Evolutionary conservation across 2,113 vertebrate genomes (phyloP).

Genomic region (Mustela lutreola): DNA sequence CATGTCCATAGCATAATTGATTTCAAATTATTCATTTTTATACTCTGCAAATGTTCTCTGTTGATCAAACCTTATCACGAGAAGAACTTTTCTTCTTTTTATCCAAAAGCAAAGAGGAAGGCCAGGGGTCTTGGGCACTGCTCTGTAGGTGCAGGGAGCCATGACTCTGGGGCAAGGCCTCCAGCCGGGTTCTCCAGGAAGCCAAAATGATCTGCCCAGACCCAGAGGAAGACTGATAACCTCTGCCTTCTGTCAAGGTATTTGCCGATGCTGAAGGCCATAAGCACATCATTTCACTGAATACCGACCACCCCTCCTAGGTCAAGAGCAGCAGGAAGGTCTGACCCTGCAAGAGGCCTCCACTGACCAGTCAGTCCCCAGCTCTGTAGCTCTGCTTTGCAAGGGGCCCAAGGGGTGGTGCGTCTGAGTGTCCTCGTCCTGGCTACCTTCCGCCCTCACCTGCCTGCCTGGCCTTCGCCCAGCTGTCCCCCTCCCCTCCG

Average conservation of each 20-base stretch:
- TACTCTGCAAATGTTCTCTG: neutral
- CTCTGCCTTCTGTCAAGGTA: rapidly evolving
- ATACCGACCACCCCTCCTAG: rapidly evolving
- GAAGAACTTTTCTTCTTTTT: neutral
- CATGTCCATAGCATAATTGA: neutral
- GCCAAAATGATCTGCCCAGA: rapidly evolving
- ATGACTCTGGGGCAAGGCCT: rapidly evolving
- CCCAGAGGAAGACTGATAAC: rapidly evolving
- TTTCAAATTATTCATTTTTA: neutral
- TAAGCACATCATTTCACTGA: rapidly evolving
- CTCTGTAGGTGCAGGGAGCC: rapidly evolving
- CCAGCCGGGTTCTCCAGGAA: neutral
- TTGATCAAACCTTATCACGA: neutral
- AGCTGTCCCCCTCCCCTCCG: neutral
- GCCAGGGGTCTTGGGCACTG: neutral
- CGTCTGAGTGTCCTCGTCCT: rapidly evolving
- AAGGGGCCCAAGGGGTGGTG: neutral
- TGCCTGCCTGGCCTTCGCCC: rapidly evolving
- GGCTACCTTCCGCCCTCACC: neutral
- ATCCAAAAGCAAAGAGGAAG: neutral
- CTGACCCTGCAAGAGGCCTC: rapidly evolving
- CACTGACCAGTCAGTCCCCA: rapidly evolving
- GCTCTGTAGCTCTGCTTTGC: neutral
- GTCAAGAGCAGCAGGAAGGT: rapidly evolving
- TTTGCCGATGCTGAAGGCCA: rapidly evolving